Evolutionary conservation across 2,113 vertebrate species (phyloP), one percentile per base, ranked within the genome.

Genomic region (Natator depressus): DNA sequence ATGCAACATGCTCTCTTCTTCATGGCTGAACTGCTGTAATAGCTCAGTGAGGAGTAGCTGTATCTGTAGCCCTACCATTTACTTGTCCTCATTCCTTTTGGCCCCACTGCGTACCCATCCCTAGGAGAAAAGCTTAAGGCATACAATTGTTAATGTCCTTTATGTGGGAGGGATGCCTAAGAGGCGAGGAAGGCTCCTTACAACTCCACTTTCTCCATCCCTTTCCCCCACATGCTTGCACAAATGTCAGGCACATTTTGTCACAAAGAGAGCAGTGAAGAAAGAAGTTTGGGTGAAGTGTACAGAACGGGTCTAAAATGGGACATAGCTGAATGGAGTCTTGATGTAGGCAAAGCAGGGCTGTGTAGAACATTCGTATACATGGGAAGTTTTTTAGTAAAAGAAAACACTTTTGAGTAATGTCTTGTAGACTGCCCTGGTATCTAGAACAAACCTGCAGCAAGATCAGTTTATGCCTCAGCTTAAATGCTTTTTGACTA

Each of bases 341-440:
- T 27, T 62, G 50, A 1, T 0, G 5, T 78, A 85, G 51, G 54
- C 25, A 19, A 50, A 51, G 59, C 5, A 14, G 51, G 87, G 6
- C 51, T 87, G 20, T 79, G 11, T 12, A 87, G 38, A 3, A 59
- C 25, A 10, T 50, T 31, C 38, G 11, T 54, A 1, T 69, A 6
- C 51, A 8, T 69, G 16, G 55, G 51, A n/a, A 89, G 87, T 76
- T 69, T 69, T 69, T 69, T 76, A 76, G 46, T 46, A 46, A 25
- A 72, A 38, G 2, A 69, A 69, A 75, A 53, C 2, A 0, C 42
- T 22, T 27, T 12, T 11, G 5, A n/a, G 1, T 80, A 80, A 27
- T 27, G 1, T 0, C 0, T 53, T 72, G 65, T 62, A 62, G 57
- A 62, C 12, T 31, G 57, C 57, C 27, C 27, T 62, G 57, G 27